Conservation (phyloP, 2,113 vertebrate genomes). For the Gallinago jamesoni region DNA sequence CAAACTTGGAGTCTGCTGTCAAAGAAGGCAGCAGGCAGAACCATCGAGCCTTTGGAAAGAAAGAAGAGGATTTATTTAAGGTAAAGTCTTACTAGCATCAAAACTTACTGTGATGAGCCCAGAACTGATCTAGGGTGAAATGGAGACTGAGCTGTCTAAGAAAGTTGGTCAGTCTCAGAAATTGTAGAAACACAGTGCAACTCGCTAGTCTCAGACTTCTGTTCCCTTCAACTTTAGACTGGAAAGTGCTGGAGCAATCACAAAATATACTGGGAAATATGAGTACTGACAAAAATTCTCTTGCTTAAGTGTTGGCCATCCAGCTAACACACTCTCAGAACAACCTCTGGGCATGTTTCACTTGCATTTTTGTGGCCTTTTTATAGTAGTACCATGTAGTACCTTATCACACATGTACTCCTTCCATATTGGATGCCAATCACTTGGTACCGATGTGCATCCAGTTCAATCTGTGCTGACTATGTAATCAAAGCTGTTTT, state of each 20-base stretch:
- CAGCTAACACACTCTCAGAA: not conserved
- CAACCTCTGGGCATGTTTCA: not conserved
- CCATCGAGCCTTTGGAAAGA: constrained; percentile 63
- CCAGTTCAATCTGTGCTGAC: not conserved
- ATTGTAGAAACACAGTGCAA: not conserved
- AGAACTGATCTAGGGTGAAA: not conserved
- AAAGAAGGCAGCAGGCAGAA: constrained; percentile 76
- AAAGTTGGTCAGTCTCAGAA: not conserved
- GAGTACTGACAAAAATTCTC: not conserved
- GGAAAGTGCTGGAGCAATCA: not conserved
- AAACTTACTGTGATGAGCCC: not conserved
- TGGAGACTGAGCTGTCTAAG: not conserved
- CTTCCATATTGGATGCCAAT: not conserved
- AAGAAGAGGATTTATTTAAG: constrained; percentile 66
- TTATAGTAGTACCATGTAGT: not conserved
- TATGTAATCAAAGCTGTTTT: not conserved
- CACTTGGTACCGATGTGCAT: not conserved
- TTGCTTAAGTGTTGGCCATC: not conserved
- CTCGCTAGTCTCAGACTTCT: not conserved
- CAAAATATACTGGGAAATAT: not conserved
- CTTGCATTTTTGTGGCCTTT: not conserved
- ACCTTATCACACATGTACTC: not conserved
- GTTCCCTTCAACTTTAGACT: not conserved
- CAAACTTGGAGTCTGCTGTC: constrained; percentile 78
- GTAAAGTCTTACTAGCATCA: constrained; percentile 37